A percentile compares a stretch with the other conserved stretches of the same genome.
These are phyloP conservation scores for Drosophila nigrodunni DNA, from an alignment of 1,140 invertebrate genomes.

Conservation along the genomic window DNA sequence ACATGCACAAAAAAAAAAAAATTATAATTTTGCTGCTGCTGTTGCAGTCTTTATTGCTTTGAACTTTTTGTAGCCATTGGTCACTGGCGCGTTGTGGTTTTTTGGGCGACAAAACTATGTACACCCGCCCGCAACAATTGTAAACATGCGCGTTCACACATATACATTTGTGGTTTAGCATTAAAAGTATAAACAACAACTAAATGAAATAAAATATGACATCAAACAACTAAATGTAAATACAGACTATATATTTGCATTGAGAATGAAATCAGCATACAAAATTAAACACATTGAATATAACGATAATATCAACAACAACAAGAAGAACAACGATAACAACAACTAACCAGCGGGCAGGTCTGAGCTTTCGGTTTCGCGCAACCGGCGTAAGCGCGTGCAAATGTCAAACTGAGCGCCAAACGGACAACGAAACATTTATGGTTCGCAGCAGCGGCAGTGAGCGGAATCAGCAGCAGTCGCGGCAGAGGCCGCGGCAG, in stretches of 20 bases:
- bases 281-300: constrained; percentile 42
- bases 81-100: constrained; percentile 29
- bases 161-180: constrained; percentile 6
- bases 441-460: constrained; percentile 24
- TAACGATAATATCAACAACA: constrained; percentile 16
- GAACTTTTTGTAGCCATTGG: constrained; percentile 60
- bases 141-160: constrained; percentile 2
- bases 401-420: constrained; percentile 79
- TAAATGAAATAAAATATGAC: constrained; percentile 21
- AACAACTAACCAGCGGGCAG: constrained; percentile 38
- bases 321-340: constrained; percentile 24
- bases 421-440: constrained; percentile 56
- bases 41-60: constrained; percentile 70
- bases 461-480: constrained; percentile 13
- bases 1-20: constrained; percentile 24
- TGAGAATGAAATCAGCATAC: constrained; percentile 67
- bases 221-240: constrained; percentile 43
- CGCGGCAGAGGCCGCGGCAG: constrained; percentile 7
- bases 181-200: constrained; percentile 25
- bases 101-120: constrained; percentile 38
- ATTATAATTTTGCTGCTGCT: constrained; percentile 16
- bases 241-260: constrained; percentile 47
- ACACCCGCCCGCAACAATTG: constrained; percentile 14
- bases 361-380: constrained; percentile 39
- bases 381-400: constrained; percentile 76